phyloP scores from a whole-genome alignment of 2,113 vertebrate species.

The Hucho hucho region DNA sequence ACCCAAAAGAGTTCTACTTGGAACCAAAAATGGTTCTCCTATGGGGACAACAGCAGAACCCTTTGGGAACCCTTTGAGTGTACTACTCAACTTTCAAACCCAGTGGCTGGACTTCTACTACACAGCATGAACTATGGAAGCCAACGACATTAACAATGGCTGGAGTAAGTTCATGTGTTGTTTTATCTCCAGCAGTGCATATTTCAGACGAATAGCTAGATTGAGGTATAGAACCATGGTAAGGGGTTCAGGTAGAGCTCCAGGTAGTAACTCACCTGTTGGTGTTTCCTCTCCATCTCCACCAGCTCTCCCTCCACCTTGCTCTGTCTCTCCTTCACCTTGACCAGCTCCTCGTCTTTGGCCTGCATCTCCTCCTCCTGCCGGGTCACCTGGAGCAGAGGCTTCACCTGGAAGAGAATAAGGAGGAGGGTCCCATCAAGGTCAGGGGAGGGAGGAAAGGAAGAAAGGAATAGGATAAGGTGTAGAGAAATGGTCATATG shows the following conservation, averaged over 20 bases:
- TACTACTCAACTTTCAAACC: too few relatives aligned
- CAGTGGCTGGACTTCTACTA: too few relatives aligned
- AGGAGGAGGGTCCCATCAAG: background rate
- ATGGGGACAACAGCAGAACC: too few relatives aligned
- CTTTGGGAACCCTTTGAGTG: too few relatives aligned
- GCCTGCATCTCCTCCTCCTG: conserved; percentile 97
- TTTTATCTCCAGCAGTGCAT: background rate
- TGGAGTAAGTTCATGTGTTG: background rate
- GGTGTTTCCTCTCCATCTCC: conserved; percentile 95
- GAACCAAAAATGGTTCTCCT: too few relatives aligned
- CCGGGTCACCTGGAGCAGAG: conserved; percentile 95
- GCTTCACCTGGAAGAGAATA: conserved; percentile 84
- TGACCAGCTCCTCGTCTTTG: conserved; percentile 94
- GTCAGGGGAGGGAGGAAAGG: too few relatives aligned
- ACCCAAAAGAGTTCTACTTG: too few relatives aligned
- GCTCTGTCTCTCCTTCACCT: conserved; percentile 93
- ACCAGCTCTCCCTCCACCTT: conserved; percentile 94
- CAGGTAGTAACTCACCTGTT: conserved; percentile 78
- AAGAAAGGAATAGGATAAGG: background rate
- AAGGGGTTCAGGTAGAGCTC: too few relatives aligned
- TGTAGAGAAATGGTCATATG: background rate
- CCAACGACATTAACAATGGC: background rate
- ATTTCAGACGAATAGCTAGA: too few relatives aligned
- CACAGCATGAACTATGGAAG: background rate
- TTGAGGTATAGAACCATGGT: background rate